phyloP scores from a whole-genome alignment of 1,140 invertebrate species.

The Drosophila leontia region DNA sequence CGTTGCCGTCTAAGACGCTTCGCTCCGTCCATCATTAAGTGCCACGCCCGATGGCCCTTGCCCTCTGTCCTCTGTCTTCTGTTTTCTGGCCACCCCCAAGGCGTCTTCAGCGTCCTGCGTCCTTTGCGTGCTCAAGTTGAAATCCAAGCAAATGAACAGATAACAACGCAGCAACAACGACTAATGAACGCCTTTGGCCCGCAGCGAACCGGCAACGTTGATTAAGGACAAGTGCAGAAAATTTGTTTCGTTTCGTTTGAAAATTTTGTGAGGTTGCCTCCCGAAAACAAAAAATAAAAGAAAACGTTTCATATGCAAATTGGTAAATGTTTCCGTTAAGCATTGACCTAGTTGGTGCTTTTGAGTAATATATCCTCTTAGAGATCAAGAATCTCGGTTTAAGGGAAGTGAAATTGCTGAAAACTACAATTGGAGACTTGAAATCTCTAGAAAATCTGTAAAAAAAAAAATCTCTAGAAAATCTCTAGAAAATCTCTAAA shows the following conservation, averaged over 20 bases:
- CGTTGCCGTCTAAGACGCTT: conserved; percentile 7
- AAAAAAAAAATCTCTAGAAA: too few species aligned
- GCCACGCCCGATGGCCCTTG: conserved; percentile 47
- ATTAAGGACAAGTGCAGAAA: conserved; percentile 74
- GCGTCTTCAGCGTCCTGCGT: conserved; percentile 1
- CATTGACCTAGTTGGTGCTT: conserved; percentile 69
- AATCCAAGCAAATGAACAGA: conserved; percentile 77
- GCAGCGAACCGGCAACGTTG: conserved; percentile 44
- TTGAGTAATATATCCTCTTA: background rate
- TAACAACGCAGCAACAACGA: conserved; percentile 47
- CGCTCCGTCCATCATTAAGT: conserved; percentile 52
- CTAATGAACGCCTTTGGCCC: conserved; percentile 60
- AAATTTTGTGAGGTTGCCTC: conserved; percentile 51
- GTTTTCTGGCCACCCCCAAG: background rate
- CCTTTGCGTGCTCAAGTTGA: conserved; percentile 79
- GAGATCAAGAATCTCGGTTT: background rate
- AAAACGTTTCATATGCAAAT: conserved; percentile 36
- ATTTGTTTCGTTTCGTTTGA: conserved; percentile 54
- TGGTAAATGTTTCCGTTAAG: conserved; percentile 70
- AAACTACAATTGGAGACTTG: background rate
- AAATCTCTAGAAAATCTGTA: background rate
- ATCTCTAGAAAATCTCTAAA: too few species aligned
- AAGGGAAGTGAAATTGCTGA: background rate
- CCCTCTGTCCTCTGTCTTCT: background rate
- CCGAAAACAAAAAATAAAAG: conserved; percentile 19